phyloP scores from a whole-genome alignment of 2,113 vertebrate genomes.

The Dasyurus viverrinus region DNA sequence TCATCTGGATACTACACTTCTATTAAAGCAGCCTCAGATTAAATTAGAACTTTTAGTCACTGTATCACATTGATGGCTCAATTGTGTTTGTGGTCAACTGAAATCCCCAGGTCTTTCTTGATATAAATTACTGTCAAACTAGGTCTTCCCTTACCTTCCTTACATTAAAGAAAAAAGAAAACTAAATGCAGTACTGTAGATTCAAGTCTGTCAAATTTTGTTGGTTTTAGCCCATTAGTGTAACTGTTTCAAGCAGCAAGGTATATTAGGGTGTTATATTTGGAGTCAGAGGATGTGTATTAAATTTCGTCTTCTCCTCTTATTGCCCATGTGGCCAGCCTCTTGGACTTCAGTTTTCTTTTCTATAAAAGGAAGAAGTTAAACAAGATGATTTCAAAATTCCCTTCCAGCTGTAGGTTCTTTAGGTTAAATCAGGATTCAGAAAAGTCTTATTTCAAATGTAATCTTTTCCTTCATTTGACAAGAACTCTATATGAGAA shows the following conservation, averaged over 20 bases:
- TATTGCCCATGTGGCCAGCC: not conserved
- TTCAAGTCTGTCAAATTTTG: not conserved
- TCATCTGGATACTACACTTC: not conserved
- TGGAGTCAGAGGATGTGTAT: not conserved
- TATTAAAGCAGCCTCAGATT: not conserved
- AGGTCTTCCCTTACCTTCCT: not conserved
- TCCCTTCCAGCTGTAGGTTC: not conserved
- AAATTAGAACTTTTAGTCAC: not conserved
- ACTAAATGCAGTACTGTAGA: not conserved
- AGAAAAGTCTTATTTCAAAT: constrained; percentile 17
- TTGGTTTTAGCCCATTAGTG: not conserved
- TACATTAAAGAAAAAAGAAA: not conserved
- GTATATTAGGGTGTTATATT: not conserved
- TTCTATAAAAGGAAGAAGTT: not conserved
- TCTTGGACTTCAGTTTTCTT: not conserved
- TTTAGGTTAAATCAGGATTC: constrained; percentile 34
- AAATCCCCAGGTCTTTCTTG: not conserved
- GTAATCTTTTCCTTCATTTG: constrained; percentile 28
- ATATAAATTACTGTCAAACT: not conserved
- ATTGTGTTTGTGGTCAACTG: not conserved
- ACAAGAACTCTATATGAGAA: not conserved
- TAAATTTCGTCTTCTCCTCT: not conserved
- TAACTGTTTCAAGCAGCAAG: not conserved
- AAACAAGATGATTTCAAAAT: not conserved
- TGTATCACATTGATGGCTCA: not conserved